Evolutionary conservation across 2,113 vertebrate species (phyloP), one percentile per base, ranked within the genome.

Genomic region (Alethe diademata): DNA sequence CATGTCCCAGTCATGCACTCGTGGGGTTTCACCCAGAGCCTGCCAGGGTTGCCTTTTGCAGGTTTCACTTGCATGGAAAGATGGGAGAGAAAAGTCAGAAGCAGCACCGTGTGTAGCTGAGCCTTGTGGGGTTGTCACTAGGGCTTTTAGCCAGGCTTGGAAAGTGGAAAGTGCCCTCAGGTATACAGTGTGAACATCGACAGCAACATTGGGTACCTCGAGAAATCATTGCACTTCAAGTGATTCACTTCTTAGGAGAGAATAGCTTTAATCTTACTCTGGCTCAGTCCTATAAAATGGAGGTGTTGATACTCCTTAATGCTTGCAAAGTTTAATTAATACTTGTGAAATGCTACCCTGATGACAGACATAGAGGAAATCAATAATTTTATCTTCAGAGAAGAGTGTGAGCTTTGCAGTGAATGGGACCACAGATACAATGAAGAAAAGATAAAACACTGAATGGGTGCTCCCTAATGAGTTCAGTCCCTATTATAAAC

Each of bases 161-260:
- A 14, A 65, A 80, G 36, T 5, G 18, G 40, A 26, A 86, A 65
- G 26, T 92, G 25, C 8, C 8, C 29, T 74, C 64, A 28, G 9
- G 33, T 71, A 11, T n/a, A 4, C 1, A 50, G 18, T 13, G 23
- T 50, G 58, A 74, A 82, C 7, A 20, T 10, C 0, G 0, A 19
- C 51, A 50, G 4, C 11, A 78, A 42, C 36, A 40, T 1, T 33
- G 42, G 31, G 26, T 53, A 31, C 19, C 36, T 66, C 3, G 2
- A 75, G 43, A 88, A 93, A 82, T 61, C 22, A 60, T 3, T 86
- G 40, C 62, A 23, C 38, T 75, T 53, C 15, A 25, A n/a, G 28
- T 19, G 36, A 76, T 35, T 31, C 20, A 15, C 36, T 69, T 47
- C n/a, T 60, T 78, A 31, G 8, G 14, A 66, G 47, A 90, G 7